phyloP scores from a whole-genome alignment of 2,888 invertebrate species.

The Acronicta psi region DNA sequence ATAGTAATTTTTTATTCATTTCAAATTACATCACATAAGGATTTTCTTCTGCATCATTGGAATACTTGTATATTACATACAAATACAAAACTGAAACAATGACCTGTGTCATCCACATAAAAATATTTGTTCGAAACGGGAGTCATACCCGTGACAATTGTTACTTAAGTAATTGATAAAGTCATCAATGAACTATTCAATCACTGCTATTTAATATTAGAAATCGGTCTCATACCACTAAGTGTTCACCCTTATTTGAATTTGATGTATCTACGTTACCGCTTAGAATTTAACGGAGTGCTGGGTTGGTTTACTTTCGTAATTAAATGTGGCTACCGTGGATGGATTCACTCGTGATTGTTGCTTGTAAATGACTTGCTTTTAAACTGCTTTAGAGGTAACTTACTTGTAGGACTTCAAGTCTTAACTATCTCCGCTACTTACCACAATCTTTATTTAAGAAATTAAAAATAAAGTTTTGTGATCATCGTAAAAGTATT shows the following conservation, averaged over 20 bases:
- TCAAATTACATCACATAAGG: no score
- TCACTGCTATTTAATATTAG: not conserved
- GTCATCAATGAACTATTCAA: no score
- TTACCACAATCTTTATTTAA: not conserved
- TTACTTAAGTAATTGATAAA: no score
- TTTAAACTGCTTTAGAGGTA: conserved; percentile 14
- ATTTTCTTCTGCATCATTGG: no score
- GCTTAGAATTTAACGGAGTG: conserved; percentile 61
- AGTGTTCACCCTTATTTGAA: conserved; percentile 17
- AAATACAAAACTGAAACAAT: no score
- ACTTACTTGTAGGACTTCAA: not conserved
- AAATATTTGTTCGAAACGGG: no score
- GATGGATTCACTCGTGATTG: conserved; percentile 39
- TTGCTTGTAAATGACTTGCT: conserved; percentile 46
- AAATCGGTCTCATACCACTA: conserved; percentile 10
- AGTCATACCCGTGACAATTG: no score
- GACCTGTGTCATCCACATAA: no score
- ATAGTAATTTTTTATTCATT: no score
- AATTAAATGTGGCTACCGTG: conserved; percentile 62
- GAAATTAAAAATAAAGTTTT: no score
- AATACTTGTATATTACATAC: no score
- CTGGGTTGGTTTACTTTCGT: conserved; percentile 60
- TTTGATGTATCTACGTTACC: conserved; percentile 62
- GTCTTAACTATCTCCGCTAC: not conserved
- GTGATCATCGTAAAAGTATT: no score